Percentiles rank a stretch among this genome's conserved stretches.
Conservation (phyloP, 1,140 invertebrate genomes). For the Macrotrachela quadricornifera region DNA sequence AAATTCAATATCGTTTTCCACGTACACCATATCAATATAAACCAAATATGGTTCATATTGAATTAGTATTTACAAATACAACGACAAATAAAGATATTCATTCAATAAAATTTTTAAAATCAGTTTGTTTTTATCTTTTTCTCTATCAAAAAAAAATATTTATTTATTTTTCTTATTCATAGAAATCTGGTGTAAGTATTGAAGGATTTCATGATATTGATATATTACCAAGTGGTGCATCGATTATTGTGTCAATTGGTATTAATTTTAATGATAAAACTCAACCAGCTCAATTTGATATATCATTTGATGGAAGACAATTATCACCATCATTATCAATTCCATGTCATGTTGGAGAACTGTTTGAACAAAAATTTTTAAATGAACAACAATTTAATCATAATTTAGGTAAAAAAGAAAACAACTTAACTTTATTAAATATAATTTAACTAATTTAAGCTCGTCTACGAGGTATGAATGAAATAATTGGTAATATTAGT, state of each 20-base stretch:
- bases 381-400: constrained; percentile 46
- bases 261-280: constrained; percentile 84
- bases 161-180: constrained; percentile 11
- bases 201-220: constrained; percentile 57
- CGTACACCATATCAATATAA: constrained; percentile 11
- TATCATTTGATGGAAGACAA: constrained; percentile 21
- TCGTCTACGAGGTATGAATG: constrained; percentile 70
- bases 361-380: constrained; percentile 59
- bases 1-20: constrained; percentile 44
- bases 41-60: constrained; percentile 53
- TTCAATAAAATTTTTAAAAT: constrained; percentile 40
- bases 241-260: constrained; percentile 40
- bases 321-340: constrained; percentile 31
- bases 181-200: constrained; percentile 48
- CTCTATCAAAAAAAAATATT: too few relatives aligned
- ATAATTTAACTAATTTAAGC: constrained; percentile 19
- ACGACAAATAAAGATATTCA: constrained; percentile 41
- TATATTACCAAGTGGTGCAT: constrained; percentile 36
- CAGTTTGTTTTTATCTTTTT: constrained; percentile 11
- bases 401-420: constrained; percentile 41
- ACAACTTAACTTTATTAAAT: not conserved
- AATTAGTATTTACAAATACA: constrained; percentile 57
- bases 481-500: constrained; percentile 39
- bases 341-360: constrained; percentile 63
- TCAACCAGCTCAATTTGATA: constrained; percentile 57